Percentiles rank a stretch among this genome's conserved stretches.
Evolutionary conservation across 1,140 invertebrate species (phyloP).

Genomic region (Thrips palmi): DNA sequence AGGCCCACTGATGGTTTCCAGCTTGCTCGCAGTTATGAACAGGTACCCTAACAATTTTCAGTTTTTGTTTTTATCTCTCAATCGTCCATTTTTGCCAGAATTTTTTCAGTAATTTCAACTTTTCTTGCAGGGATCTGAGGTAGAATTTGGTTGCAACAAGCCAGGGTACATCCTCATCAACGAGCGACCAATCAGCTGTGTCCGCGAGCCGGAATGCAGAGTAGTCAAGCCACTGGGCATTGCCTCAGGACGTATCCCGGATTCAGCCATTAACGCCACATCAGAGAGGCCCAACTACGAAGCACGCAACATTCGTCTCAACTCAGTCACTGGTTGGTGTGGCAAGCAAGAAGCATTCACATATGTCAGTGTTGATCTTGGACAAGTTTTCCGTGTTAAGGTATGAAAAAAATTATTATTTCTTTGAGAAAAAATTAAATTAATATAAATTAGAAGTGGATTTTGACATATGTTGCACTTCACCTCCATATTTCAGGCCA

Average conservation of each 20-base stretch:
- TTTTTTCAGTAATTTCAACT: conserved; percentile 8
- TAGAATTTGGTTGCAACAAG: conserved; percentile 73
- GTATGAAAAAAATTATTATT: conserved; percentile 16
- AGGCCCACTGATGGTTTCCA: conserved; percentile 81
- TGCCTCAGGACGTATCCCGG: conserved; percentile 78
- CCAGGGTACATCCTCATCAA: conserved; percentile 88
- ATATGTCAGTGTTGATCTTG: conserved; percentile 86
- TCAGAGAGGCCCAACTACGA: conserved; percentile 84
- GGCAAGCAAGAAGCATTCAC: conserved; percentile 88
- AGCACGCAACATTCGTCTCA: conserved; percentile 73
- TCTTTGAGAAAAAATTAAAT: conserved; percentile 2
- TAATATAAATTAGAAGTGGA: neutral
- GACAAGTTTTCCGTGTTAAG: conserved; percentile 75
- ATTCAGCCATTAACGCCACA: conserved; percentile 90
- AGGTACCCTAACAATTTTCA: conserved; percentile 21
- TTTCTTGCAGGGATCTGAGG: conserved; percentile 52
- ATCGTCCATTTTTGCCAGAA: neutral
- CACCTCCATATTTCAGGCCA: conserved; percentile 29
- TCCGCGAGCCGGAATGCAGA: conserved; percentile 82
- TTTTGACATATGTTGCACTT: neutral
- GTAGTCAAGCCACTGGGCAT: conserved; percentile 81
- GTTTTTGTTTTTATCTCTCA: conserved; percentile 7
- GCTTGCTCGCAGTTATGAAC: conserved; percentile 80
- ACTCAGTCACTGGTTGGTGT: conserved; percentile 90
- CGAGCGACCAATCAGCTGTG: conserved; percentile 73